These are phyloP conservation scores for Leptarthrus brevirostris DNA, from an alignment of 2,888 invertebrate species.

Conservation along the genomic window DNA sequence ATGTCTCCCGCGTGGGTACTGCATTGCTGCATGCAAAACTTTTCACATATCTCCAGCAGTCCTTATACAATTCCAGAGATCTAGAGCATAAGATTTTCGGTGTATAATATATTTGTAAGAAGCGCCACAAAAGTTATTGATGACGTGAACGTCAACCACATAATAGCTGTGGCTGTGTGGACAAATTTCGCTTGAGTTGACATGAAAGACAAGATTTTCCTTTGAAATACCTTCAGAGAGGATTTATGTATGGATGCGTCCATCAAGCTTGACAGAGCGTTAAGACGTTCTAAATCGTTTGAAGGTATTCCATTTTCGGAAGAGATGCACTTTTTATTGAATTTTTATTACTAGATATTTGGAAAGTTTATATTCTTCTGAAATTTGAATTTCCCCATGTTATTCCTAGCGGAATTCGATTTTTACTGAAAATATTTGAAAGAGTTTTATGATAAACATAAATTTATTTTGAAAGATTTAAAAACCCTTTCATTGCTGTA, in stretches of 20 bases:
- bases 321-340: neutral
- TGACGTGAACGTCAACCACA: conserved; percentile 6
- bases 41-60: neutral
- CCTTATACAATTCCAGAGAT: neutral
- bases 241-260: neutral
- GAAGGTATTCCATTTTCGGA: neutral
- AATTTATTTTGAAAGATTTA: no score
- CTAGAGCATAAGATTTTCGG: no score
- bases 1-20: neutral
- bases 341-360: no score
- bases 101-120: neutral
- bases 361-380: no score
- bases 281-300: neutral
- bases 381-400: no score
- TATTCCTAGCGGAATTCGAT: no score
- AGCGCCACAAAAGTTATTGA: conserved; percentile 6
- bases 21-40: neutral
- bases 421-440: no score
- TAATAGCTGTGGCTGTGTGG: neutral
- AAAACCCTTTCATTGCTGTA: no score
- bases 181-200: conserved; percentile 12
- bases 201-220: conserved; percentile 1
- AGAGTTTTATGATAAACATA: no score
- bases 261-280: conserved; percentile 2
- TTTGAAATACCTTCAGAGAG: conserved; percentile 13